Base-by-base conservation (phyloP, 2,888 invertebrate species). In the Acronicta alni region DNA sequence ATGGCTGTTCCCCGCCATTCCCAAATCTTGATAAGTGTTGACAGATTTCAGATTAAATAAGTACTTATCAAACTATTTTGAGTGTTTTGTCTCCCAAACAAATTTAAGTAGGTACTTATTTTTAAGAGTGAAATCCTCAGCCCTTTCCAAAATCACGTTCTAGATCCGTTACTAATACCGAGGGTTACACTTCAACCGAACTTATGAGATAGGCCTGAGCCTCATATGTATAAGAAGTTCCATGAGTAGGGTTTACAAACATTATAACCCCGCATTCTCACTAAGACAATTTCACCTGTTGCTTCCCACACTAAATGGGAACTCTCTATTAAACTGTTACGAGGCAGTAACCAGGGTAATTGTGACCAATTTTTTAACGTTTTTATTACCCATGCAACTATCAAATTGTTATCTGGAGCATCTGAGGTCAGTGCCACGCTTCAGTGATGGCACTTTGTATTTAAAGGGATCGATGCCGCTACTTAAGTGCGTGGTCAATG, bases 351-450 rank as follows among this genome's bases (percentile, higher is more conserved):
- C 84, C 88, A 87, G 79, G 83, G 85, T 93, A 92, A 93, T 93
- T 92, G 92, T 89, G 80, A 89, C 89, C 92, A 92, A 92, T 92
- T 92, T 91, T 80, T 83, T 81, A 88, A 85, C 84, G 87, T 88
- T 90, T 91, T 92, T 92, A 91, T 90, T 91, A 92, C 88, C 86
- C 89, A 83, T 88, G 86, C 89, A 87, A 88, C 89, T 89, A 90
- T 88, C 86, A 89, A 89, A 89, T 87, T 84, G 88, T 90, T 92
- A 90, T 90, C 88, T 89, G 60, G 81, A 68, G 76, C 82, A 75
- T 83, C 80, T 82, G 71, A 78, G 77, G 71, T 75, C 76, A 74
- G 77, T 77, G 84, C 80, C 83, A 88, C 77, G 84, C 77, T 80
- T 78, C 75, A 74, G 78, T 69, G 82, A 77, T 57, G 66, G 60